These are phyloP conservation scores for Corythornis madagascariensis DNA, from an alignment of 2,113 vertebrate genomes.

Conservation along the genomic window DNA sequence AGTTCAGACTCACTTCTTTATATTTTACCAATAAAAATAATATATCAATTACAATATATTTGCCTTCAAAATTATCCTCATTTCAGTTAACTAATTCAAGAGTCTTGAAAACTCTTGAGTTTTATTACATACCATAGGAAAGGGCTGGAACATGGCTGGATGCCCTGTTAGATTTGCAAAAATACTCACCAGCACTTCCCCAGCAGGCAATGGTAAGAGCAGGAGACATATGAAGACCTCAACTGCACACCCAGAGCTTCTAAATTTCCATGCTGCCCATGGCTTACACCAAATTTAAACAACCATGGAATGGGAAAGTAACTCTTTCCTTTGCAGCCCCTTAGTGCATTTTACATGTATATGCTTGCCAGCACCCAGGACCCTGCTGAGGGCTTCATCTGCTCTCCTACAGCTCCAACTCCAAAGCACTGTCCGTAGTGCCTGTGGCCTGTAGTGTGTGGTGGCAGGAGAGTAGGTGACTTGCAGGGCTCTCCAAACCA, in stretches of 20 bases:
- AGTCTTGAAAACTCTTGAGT: neutral
- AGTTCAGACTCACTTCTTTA: neutral
- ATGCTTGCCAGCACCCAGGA: neutral
- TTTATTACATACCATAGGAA: neutral
- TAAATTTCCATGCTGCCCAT: neutral
- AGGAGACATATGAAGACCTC: accelerated
- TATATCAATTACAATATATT: neutral
- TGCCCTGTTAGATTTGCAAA: neutral
- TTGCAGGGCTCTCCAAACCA: neutral
- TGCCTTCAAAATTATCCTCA: neutral
- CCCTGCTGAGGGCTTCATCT: neutral
- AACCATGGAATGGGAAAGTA: neutral
- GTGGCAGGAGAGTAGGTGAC: neutral
- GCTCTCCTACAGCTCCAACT: neutral
- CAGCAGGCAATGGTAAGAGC: neutral
- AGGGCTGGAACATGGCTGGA: neutral
- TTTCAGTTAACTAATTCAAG: neutral
- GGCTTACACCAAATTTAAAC: neutral
- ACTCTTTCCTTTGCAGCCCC: neutral
- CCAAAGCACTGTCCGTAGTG: neutral
- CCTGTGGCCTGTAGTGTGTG: neutral
- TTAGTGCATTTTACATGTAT: neutral
- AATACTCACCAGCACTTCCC: neutral
- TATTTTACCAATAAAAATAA: slow-evolving; percentile 23
- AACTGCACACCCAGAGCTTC: neutral